Conservation (phyloP, 2,113 vertebrate species). For the Lophochroa leadbeateri region DNA sequence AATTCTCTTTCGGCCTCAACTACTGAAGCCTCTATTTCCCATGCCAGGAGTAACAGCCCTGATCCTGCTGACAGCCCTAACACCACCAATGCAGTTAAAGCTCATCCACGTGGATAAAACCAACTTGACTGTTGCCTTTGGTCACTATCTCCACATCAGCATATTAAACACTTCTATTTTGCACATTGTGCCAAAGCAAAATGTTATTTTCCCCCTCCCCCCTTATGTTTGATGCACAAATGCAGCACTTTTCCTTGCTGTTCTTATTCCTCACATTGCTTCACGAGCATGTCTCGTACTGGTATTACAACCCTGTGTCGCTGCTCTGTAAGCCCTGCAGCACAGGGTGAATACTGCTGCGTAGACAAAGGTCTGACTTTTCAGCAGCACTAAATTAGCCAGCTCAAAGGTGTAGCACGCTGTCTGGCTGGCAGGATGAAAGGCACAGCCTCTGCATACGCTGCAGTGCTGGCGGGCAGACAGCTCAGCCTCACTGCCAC, state of each 20-base stretch:
- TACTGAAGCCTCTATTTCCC: rapidly evolving
- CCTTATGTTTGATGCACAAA: not conserved
- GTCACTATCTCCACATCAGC: not conserved
- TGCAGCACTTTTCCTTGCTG: not conserved
- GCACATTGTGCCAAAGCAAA: not conserved
- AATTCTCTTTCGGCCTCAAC: not conserved
- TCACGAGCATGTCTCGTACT: rapidly evolving
- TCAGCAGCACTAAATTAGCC: not conserved
- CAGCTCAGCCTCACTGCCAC: not conserved
- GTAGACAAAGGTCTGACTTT: not conserved
- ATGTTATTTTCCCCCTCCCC: rapidly evolving
- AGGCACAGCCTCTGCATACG: not conserved
- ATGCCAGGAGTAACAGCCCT: not conserved
- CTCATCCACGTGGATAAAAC: not conserved
- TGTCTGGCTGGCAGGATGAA: not conserved
- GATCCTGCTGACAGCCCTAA: not conserved
- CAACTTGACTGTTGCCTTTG: not conserved
- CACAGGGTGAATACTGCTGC: not conserved
- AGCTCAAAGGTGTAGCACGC: not conserved
- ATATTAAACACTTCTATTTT: not conserved
- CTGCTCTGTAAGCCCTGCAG: not conserved
- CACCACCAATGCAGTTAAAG: rapidly evolving
- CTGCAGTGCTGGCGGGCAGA: not conserved
- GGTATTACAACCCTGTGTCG: rapidly evolving
- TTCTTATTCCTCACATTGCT: not conserved